phyloP scores from a whole-genome alignment of 2,797 vertebrate genomes.

The Mus caroli region DNA sequence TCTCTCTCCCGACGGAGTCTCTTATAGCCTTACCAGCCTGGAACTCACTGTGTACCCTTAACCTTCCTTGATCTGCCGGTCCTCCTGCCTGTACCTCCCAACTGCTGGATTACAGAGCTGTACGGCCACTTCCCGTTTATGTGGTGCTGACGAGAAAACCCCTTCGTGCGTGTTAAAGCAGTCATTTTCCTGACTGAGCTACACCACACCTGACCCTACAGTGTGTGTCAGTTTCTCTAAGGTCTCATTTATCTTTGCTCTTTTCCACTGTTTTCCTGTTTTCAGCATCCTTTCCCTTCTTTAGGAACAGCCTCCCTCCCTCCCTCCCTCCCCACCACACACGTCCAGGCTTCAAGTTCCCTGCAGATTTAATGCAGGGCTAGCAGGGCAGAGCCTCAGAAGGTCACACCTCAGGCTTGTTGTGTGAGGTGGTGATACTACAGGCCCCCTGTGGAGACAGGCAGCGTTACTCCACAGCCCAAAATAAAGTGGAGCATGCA shows the following conservation, averaged over 20 bases:
- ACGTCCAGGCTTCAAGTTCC: slow-evolving; percentile 55
- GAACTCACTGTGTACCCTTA: not conserved
- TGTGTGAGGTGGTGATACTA: slow-evolving; percentile 67
- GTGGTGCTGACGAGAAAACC: too few species aligned
- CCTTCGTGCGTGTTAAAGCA: not conserved
- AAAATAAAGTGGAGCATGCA: slow-evolving; percentile 68
- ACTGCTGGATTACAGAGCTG: not conserved
- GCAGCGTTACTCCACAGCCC: slow-evolving; percentile 68
- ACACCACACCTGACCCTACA: too few species aligned
- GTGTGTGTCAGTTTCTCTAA: not conserved
- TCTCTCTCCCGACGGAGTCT: not conserved
- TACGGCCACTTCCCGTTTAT: not conserved
- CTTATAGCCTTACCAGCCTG: not conserved
- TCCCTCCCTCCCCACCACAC: not conserved
- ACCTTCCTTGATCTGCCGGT: not conserved
- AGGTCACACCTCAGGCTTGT: slow-evolving; percentile 50
- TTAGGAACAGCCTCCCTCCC: not conserved
- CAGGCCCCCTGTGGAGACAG: slow-evolving; percentile 51
- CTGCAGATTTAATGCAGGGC: slow-evolving; percentile 31
- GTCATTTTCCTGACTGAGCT: not conserved
- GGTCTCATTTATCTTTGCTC: slow-evolving; percentile 45
- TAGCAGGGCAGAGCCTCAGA: slow-evolving; percentile 19
- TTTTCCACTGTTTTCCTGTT: not conserved
- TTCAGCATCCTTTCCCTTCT: slow-evolving; percentile 19
- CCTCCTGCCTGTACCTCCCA: not conserved